phyloP scores from a whole-genome alignment of 1,140 invertebrate genomes.

The Plodia interpunctella region DNA sequence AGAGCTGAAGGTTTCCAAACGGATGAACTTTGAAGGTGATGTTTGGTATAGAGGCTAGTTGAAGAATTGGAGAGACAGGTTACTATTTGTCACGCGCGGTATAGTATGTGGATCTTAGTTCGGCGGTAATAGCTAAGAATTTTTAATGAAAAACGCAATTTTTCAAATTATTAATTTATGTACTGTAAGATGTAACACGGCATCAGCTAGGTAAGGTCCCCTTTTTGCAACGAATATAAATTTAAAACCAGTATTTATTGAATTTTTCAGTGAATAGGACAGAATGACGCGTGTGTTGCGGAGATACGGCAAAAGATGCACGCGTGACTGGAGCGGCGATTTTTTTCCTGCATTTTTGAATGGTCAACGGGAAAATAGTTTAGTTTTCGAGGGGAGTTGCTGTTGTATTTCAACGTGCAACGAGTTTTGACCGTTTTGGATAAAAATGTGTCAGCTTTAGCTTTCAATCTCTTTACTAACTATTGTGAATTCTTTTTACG shows the following conservation, averaged over 20 bases:
- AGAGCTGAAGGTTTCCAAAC: too few relatives aligned
- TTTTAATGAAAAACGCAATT: too few relatives aligned
- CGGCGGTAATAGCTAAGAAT: too few relatives aligned
- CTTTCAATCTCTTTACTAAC: too few relatives aligned
- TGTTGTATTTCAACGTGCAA: slow-evolving; percentile 1
- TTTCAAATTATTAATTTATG: neutral
- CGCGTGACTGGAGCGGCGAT: neutral
- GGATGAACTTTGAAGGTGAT: too few relatives aligned
- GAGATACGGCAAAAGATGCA: neutral
- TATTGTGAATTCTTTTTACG: too few relatives aligned
- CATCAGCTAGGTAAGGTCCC: neutral
- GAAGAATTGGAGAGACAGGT: too few relatives aligned
- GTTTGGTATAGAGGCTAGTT: too few relatives aligned
- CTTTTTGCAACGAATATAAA: neutral
- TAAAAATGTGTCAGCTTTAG: too few relatives aligned
- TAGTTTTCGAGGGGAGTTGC: neutral
- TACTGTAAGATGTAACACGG: neutral
- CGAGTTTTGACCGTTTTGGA: neutral
- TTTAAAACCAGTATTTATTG: neutral
- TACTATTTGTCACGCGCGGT: too few relatives aligned
- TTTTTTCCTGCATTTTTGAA: slow-evolving; percentile 3
- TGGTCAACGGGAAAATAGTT: slow-evolving; percentile 4
- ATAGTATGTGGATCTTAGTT: too few relatives aligned
- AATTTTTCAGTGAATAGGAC: neutral
- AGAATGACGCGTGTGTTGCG: neutral